Evolutionary conservation across 2,113 vertebrate species (phyloP).

Genomic region (Todiramphus chloris): DNA sequence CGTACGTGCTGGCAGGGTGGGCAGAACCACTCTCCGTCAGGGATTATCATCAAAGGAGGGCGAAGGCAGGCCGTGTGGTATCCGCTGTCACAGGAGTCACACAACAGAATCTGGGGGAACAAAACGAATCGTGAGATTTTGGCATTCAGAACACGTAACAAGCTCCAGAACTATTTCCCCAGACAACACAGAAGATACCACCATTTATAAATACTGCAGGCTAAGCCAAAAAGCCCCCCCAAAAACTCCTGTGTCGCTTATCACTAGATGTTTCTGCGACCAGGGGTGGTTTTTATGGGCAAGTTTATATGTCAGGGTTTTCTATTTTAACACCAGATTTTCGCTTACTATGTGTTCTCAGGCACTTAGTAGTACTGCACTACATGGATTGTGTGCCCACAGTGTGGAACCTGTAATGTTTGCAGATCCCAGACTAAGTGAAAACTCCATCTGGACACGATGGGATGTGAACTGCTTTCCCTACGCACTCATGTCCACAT

Average conservation of each 20-base stretch:
- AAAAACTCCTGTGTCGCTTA: neutral
- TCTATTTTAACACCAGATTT: neutral
- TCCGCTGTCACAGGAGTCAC: slow-evolving; percentile 93
- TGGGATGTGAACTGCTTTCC: neutral
- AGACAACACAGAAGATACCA: neutral
- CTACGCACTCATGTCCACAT: fast-evolving
- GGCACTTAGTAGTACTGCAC: neutral
- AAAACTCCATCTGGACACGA: neutral
- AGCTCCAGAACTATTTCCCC: neutral
- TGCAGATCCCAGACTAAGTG: neutral
- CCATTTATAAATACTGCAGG: neutral
- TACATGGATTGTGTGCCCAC: fast-evolving
- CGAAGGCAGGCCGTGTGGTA: slow-evolving; percentile 97
- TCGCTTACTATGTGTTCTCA: neutral
- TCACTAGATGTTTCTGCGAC: neutral
- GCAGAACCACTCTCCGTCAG: slow-evolving; percentile 98
- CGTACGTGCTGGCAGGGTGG: slow-evolving; percentile 95
- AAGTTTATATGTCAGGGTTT: neutral
- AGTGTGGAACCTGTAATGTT: neutral
- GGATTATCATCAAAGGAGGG: slow-evolving; percentile 95
- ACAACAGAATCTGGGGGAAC: slow-evolving; percentile 88
- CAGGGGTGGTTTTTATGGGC: neutral
- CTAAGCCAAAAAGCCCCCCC: neutral
- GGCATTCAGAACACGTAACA: neutral
- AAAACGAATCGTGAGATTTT: neutral